phyloP scores from a whole-genome alignment of 35 echinoderm and acorn worm genomes.

The Holothuria glaberrima region DNA sequence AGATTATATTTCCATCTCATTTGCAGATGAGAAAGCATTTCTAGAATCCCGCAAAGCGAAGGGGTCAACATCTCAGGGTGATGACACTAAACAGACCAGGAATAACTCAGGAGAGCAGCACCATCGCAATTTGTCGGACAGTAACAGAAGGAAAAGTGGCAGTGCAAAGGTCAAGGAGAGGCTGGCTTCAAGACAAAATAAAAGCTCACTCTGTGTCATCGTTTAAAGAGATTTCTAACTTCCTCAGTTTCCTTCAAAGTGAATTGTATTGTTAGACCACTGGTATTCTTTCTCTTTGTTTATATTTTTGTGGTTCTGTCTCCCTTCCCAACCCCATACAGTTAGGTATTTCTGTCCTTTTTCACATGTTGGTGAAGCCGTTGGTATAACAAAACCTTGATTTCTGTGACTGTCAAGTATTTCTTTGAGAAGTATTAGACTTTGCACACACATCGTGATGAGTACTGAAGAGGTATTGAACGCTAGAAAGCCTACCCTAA shows the following conservation, averaged over 20 bases:
- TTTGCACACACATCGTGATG: too few relatives aligned
- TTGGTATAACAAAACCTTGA: too few relatives aligned
- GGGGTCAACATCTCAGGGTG: conserved; percentile 38
- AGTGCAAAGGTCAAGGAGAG: conserved; percentile 14
- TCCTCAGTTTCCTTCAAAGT: too few relatives aligned
- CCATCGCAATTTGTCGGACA: background rate
- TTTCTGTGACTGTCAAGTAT: too few relatives aligned
- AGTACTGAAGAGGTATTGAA: background rate
- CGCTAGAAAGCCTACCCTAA: background rate
- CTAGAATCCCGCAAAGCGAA: conserved; percentile 16
- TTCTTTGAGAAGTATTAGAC: too few relatives aligned
- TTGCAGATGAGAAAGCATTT: conserved; percentile 34
- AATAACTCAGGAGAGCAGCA: background rate
- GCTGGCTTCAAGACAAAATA: conserved; percentile 25
- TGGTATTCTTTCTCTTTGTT: too few relatives aligned
- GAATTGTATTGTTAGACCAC: too few relatives aligned
- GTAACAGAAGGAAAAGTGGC: conserved; percentile 37
- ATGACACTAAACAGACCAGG: background rate
- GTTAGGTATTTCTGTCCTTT: too few relatives aligned
- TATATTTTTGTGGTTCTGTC: too few relatives aligned
- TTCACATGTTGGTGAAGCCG: too few relatives aligned
- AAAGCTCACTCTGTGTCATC: conserved; percentile 32
- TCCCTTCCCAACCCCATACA: too few relatives aligned
- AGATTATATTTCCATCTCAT: background rate
- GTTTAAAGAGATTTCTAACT: background rate